Base-by-base conservation (phyloP, 2,888 invertebrate genomes). In the Hedya salicella region DNA sequence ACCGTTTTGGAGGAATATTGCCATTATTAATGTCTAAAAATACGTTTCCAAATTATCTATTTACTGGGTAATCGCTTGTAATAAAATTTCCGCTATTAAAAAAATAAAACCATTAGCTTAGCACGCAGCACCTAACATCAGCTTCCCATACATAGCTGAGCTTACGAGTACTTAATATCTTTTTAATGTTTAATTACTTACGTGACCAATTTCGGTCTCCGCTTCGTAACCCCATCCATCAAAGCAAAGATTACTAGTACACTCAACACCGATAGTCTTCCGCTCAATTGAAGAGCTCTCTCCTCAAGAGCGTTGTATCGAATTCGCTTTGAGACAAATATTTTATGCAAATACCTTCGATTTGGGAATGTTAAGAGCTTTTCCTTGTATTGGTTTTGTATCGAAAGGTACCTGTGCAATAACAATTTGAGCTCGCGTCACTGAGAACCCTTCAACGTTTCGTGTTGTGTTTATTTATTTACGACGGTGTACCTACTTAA, bases 341-440 rank as follows among this genome's bases (percentile, higher is more conserved):
- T 65, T 57, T 65, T 52, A 65, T 65, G 59, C 65, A 53, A 65
- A 65, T 65, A 65, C 59, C 52, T 46, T 60, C 46, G 52, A 53
- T 60, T 60, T 46, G 46, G 59, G 65, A 65, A 65, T 53, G 65
- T 60, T 53, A 60, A 65, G 65, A 65, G 65, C 52, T 39, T 60
- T 65, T 60, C 53, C 52, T 52, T 60, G 65, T 65, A 65, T 65
- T 46, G 65, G 65, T 65, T 65, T 65, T 44, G 30, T 65, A 49
- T 46, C 44, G n/a, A 44, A 59, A 30, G 25, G 36, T 52, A 63
- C 62, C 62, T 62, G 54, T 25, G 17, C 42, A 57, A 50, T 44
- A 52, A 52, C 39, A 52, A 25, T 52, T 64, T 30, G 25, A 25
- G n/a, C 13, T 59, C 46, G 39, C 39, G 39, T 30, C n/a, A 14